Base-by-base conservation (phyloP, 2,113 vertebrate genomes). In the Crotophaga sulcirostris region DNA sequence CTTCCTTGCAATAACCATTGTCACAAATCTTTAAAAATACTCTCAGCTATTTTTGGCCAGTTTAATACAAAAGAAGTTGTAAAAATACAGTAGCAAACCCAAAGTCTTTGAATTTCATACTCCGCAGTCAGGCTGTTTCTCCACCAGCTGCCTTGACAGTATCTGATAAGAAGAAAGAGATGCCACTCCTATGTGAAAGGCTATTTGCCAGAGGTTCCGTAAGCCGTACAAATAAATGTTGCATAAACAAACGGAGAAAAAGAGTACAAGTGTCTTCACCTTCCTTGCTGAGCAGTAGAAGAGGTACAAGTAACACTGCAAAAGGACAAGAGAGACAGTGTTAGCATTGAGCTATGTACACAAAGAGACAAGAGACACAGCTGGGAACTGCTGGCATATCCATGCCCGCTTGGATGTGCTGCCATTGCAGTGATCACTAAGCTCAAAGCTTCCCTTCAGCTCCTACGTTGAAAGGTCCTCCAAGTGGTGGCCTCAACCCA, bases 231-330 rank as follows among this genome's bases (percentile, higher is more conserved):
- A 96, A 96, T 98, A 98, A 64, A 97, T 2, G 87, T 99, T 99
- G 98, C 99, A 99, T 42, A 98, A 96, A 58, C 98, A 96, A 44
- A 99, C 95, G 3, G 94, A 93, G 36, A 95, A 94, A 56, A 99
- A 92, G 86, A 99, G 96, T 36, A 96, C 66, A 72, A 98, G 97
- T 4, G 98, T 97, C 97, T 99, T 99, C 68, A 88, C 26, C 45
- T 97, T 99, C 97, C 99, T 98, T 33, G 95, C 90, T 1, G 98
- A 98, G 23, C 98, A 98, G 94, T 99, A 98, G 98, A 99, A 99
- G 94, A 99, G 98, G 97, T 99, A 99, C 91, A 99, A 92, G 81
- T 99, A 98, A 96, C 99, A 99, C 99, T 99, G 96, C 7, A 95
- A 97, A 6, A 90, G 80, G 62, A 97, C 4, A 68, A 77, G 24